Evolutionary conservation across 2,797 vertebrate genomes (phyloP).

Genomic region (Acrossocheilus fasciatus): DNA sequence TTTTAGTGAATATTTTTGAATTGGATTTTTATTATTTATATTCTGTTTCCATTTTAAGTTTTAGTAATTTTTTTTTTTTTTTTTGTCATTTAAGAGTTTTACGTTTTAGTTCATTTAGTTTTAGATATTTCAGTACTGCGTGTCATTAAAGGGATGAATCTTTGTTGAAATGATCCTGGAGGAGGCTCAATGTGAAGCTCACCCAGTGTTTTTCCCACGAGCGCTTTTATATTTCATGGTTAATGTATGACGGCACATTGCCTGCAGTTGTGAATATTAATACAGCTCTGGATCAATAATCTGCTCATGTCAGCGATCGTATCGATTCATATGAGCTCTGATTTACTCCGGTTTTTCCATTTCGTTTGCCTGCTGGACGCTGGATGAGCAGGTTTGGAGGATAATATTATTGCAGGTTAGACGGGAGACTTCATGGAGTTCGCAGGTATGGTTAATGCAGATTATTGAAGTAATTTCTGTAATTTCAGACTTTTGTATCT

Average conservation of each 20-base stretch:
- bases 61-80: neutral
- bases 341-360: neutral
- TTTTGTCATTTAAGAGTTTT: too few relatives aligned
- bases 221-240: neutral
- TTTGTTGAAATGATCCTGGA: too few relatives aligned
- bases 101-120: neutral
- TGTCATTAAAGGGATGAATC: neutral
- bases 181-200: neutral
- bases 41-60: too few relatives aligned
- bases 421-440: neutral
- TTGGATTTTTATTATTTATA: too few relatives aligned
- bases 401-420: neutral
- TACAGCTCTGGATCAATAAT: constrained; percentile 24
- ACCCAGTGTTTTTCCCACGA: neutral
- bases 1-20: too few relatives aligned
- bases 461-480: neutral
- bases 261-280: constrained; percentile 41
- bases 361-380: neutral
- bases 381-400: neutral
- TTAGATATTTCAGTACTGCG: neutral
- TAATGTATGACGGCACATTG: neutral
- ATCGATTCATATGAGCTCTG: constrained; percentile 22
- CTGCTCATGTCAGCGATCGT: neutral
- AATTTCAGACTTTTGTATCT: neutral
- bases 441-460: neutral